Evolutionary conservation across 2,113 vertebrate genomes (phyloP).

Genomic region (Aldabrachelys gigantea): DNA sequence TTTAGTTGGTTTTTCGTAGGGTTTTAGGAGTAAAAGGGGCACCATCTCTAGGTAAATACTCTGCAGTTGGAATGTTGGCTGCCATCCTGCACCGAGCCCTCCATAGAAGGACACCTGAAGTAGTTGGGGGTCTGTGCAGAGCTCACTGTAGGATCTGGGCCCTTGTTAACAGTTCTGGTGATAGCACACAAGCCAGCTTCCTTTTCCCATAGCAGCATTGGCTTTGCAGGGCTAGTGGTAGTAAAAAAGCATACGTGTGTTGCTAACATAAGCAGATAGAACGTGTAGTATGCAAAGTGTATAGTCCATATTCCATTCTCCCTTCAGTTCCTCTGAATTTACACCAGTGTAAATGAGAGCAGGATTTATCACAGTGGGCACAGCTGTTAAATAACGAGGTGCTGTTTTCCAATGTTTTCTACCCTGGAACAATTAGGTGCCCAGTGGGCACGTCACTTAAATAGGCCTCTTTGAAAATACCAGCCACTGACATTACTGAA

Average conservation of each 20-base stretch:
- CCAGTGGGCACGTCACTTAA: neutral
- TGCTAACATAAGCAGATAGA: neutral
- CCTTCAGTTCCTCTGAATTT: neutral
- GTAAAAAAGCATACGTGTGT: neutral
- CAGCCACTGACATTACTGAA: neutral
- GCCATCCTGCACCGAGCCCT: neutral
- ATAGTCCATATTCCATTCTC: neutral
- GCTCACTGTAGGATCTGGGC: neutral
- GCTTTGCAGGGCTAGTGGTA: neutral
- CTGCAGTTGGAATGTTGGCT: neutral
- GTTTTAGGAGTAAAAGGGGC: neutral
- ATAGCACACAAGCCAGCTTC: neutral
- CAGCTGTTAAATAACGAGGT: neutral
- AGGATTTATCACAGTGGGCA: neutral
- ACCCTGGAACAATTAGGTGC: neutral
- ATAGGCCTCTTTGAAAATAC: neutral
- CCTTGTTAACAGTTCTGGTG: neutral
- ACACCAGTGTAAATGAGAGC: rapidly evolving
- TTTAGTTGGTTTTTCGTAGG: neutral
- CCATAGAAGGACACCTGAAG: neutral
- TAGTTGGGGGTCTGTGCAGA: neutral
- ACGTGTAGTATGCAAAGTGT: neutral
- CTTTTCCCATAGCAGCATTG: neutral
- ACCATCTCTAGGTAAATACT: neutral
- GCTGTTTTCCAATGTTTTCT: neutral